Conservation (phyloP, 2,797 vertebrate species). For the Sebastiscus tertius region DNA sequence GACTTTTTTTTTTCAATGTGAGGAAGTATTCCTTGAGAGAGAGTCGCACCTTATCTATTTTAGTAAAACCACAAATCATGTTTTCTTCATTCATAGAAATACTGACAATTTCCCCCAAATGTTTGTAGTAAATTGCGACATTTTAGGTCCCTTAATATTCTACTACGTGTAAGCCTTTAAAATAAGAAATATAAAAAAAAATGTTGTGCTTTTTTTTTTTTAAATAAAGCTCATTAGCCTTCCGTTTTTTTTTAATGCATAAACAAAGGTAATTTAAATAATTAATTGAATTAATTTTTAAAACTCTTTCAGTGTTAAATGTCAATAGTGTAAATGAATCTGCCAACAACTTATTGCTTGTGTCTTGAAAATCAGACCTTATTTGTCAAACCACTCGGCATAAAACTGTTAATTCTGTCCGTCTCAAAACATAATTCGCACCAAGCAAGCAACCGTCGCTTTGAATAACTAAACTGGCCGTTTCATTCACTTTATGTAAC, state of each 20-base stretch:
- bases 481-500: conserved; percentile 47
- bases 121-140: conserved; percentile 84
- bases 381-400: conserved; percentile 19
- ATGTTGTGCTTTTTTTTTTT: neutral
- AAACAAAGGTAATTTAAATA: neutral
- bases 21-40: conserved; percentile 81
- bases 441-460: conserved; percentile 9
- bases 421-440: conserved; percentile 18
- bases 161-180: conserved; percentile 76
- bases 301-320: neutral
- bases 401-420: neutral
- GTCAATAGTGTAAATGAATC: neutral
- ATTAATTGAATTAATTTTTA: neutral
- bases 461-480: conserved; percentile 31
- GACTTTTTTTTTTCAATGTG: conserved; percentile 72
- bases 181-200: neutral
- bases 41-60: conserved; percentile 83
- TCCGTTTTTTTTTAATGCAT: neutral
- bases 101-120: conserved; percentile 44
- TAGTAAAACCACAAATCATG: conserved; percentile 64
- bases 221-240: neutral
- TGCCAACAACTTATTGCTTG: neutral
- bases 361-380: neutral
- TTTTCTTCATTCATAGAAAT: conserved; percentile 33
- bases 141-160: conserved; percentile 72